Conservation (phyloP, 2,888 invertebrate genomes). For the Heliconius ethilla region DNA sequence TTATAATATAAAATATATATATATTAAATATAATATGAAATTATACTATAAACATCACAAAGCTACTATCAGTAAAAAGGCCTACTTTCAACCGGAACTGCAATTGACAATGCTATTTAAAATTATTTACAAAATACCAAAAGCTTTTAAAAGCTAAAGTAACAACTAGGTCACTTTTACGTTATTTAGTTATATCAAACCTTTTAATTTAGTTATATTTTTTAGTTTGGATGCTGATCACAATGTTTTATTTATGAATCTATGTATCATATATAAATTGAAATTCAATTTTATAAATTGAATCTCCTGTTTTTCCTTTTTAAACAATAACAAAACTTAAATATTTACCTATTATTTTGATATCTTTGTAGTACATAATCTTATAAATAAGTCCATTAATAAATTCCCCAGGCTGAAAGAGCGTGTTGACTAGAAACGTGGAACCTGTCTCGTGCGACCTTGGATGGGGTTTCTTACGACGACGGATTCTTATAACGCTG, state of each 20-base stretch:
- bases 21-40: too few species aligned
- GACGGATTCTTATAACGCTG: constrained; percentile 15
- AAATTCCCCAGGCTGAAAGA: constrained; percentile 9
- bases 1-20: too few species aligned
- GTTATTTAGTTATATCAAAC: constrained; percentile 8
- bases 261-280: too few species aligned
- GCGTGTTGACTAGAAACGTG: constrained; percentile 21
- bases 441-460: constrained; percentile 32
- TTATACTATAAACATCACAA: neutral
- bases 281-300: too few species aligned
- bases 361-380: constrained; percentile 14
- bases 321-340: neutral
- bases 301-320: neutral
- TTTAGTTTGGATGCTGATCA: constrained; percentile 9
- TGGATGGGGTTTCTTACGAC: constrained; percentile 26
- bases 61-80: neutral
- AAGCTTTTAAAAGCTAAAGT: constrained; percentile 7
- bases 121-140: neutral
- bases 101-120: constrained; percentile 4
- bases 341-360: constrained; percentile 9
- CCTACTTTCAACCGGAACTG: constrained; percentile 3
- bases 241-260: neutral
- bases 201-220: neutral
- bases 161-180: constrained; percentile 23
- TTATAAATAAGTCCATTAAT: constrained; percentile 6